A percentile compares a stretch with the other conserved stretches of the same genome.
phyloP scores from a whole-genome alignment of 2,888 invertebrate genomes.

The Phortica magna region DNA sequence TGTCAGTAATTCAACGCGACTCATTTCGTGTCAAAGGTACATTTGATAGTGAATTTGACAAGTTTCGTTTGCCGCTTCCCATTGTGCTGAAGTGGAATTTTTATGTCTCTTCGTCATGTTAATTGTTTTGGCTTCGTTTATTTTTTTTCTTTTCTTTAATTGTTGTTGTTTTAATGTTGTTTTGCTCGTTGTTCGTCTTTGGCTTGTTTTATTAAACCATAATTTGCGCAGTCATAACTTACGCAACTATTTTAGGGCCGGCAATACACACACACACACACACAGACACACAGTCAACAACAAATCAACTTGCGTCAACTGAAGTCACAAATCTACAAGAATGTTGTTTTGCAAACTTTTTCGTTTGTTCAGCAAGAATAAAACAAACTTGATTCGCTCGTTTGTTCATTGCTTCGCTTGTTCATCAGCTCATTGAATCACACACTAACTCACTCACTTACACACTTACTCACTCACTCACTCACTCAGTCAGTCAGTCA shows the following conservation, averaged over 20 bases:
- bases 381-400: neutral
- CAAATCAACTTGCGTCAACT: neutral
- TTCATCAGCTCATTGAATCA: neutral
- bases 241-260: constrained; percentile 40
- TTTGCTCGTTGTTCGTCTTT: constrained; percentile 43
- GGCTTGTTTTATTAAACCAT: constrained; percentile 57
- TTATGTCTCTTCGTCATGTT: constrained; percentile 71
- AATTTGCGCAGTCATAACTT: constrained; percentile 65
- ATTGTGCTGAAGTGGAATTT: constrained; percentile 51
- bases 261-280: neutral
- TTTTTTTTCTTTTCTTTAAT: constrained; percentile 30
- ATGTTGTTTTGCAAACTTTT: constrained; percentile 5
- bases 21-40: constrained; percentile 11
- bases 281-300: constrained; percentile 20
- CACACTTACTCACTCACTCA: neutral
- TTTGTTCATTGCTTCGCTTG: neutral
- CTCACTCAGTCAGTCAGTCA: neutral
- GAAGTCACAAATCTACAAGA: neutral
- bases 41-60: constrained; percentile 15
- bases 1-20: too few relatives aligned
- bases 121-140: constrained; percentile 61
- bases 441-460: neutral
- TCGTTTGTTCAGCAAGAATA: constrained; percentile 7
- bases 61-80: constrained; percentile 6
- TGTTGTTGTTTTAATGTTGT: constrained; percentile 39